Base-by-base conservation (phyloP, 2,797 vertebrate genomes). In the Coranthus polyacanthus region DNA sequence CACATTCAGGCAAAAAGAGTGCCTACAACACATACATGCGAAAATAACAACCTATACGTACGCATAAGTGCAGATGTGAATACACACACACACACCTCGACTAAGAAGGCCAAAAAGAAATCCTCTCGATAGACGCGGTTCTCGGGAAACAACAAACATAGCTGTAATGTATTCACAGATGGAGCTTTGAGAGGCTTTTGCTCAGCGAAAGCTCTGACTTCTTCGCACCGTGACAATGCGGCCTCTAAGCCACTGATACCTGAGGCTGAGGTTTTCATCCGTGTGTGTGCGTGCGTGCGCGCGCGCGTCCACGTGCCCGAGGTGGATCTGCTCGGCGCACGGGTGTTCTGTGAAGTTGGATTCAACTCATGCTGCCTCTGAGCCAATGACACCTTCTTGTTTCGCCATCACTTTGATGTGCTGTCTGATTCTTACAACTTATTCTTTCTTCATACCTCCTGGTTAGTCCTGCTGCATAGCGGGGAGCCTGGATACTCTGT, bases 371-470 rank as follows among this genome's bases (percentile, higher is more conserved):
- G 65, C 50, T 75, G 86, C 85, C 88, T 87, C 49, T 6, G 41
- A 86, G 82, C 72, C 51, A 72, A 7, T 78, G 80, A 73, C 85
- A 84, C 77, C 60, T 78, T 60, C 57, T 68, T 77, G 61, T 76
- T 78, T 62, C 43, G n/a, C 47, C 3, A 49, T 39, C 1, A 10
- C 81, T 80, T 89, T 89, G 79, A 87, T 78, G 81, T 60, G 53
- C 75, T 60, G 78, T 75, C 76, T 45, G 47, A 73, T 81, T 78
- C 62, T 21, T 59, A 18, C 21, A 1, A 45, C 44, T 80, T 63
- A 54, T 59, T 76, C 38, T 50, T 43, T 36, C 66, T 66, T 54
- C 12, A 10, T 39, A 5, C 37, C 62, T 51, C 26, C 36, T 0
- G 53, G 74, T 71, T 1, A 54, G 60, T 56, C 29, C 44, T 0